These are phyloP conservation scores for Ectropis crepuscularia DNA, from an alignment of 2,888 invertebrate species.

Conservation along the genomic window DNA sequence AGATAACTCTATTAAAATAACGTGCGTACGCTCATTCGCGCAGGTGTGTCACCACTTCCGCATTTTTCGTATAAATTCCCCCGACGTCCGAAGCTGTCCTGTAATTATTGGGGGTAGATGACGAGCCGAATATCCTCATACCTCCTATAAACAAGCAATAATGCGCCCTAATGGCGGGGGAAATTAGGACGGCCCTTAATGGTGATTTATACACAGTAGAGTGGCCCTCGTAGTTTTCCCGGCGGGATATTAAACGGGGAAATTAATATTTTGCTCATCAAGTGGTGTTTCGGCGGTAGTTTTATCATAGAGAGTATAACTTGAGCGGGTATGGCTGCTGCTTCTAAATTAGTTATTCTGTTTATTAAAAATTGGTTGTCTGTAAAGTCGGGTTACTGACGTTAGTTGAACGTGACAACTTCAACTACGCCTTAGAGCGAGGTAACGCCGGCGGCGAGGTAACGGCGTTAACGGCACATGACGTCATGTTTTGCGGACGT, in stretches of 20 bases:
- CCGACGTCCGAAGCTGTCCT: conserved; percentile 21
- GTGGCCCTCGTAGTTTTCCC: conserved; percentile 13
- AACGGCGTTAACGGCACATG: too few relatives aligned
- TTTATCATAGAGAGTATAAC: too few relatives aligned
- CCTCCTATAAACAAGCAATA: conserved; percentile 32
- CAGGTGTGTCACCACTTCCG: conserved; percentile 8
- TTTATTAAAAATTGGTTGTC: too few relatives aligned
- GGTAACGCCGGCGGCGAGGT: too few relatives aligned
- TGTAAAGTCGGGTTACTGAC: too few relatives aligned
- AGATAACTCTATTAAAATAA: too few relatives aligned
- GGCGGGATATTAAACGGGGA: conserved; percentile 1
- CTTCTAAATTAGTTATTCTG: too few relatives aligned
- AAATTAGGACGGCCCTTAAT: conserved; percentile 35
- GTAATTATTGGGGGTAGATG: conserved; percentile 34
- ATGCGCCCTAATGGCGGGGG: conserved; percentile 33
- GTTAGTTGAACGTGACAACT: too few relatives aligned
- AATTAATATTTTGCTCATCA: neutral
- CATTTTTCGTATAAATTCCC: conserved; percentile 12
- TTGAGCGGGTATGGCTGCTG: too few relatives aligned
- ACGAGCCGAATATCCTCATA: conserved; percentile 31
- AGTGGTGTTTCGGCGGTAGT: neutral
- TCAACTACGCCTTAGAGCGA: too few relatives aligned
- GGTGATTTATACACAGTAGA: conserved; percentile 34
- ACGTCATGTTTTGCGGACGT: too few relatives aligned
- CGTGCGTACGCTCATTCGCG: neutral